Evolutionary conservation across 2,888 invertebrate species (phyloP), one percentile per base, ranked within the genome.

Genomic region (Pasiphila rectangulata): DNA sequence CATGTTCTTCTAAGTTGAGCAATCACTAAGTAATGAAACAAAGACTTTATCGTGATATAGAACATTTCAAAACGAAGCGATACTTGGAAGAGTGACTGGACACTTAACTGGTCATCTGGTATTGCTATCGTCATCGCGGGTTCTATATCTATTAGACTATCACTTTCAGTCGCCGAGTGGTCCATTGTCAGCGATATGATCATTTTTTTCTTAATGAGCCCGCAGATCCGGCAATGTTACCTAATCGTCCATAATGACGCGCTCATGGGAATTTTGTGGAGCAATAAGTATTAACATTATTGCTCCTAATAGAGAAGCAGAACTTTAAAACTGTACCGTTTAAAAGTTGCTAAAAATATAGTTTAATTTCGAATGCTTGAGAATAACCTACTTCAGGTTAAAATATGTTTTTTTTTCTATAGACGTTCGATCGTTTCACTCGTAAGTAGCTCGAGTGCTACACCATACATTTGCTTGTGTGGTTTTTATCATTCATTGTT

Each of bases 141-240:
- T 72, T 73, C 70, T 69, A 77, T 81, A 79, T 83, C 79, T 79
- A 76, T 78, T 74, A 77, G 68, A 82, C 82, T 85, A 86, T 84
- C 83, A 83, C 85, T 85, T 84, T 84, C 79, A 67, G 83, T 78
- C 81, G 75, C 69, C 71, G 79, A 80, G 79, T 82, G 74, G 72
- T 76, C 78, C 78, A 83, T 85, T 83, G 85, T 85, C 69, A 66
- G 72, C 62, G 81, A 83, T 84, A 80, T 76, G 72, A 85, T 84
- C 83, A 74, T 78, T 80, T 79, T 48, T 81, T 82, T 73, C 75
- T 77, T 85, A 84, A 85, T 84, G 79, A 80, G 75, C 72, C 67
- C 65, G 71, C 72, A 78, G 81, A 81, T 85, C 85, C 84, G 83
- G 85, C 74, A 75, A 76, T 59, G 80, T 84, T 84, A 80, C 79